Base-by-base conservation (phyloP, 2,888 invertebrate species). In the Escarpia spicata region DNA sequence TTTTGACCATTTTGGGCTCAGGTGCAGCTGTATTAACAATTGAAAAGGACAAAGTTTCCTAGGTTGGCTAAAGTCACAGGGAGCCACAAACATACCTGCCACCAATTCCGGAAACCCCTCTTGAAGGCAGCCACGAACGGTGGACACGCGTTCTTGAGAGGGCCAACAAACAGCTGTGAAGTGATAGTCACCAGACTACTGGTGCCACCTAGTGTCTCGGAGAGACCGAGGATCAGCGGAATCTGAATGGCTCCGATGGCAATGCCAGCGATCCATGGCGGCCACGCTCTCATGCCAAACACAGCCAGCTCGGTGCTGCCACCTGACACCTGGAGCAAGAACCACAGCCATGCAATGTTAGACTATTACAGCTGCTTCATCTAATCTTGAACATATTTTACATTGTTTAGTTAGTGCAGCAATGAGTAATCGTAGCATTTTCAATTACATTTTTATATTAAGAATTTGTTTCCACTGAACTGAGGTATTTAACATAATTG, bases 161-260 rank as follows among this genome's bases (percentile, higher is more conserved):
- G 93, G 12, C 94, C 93, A 2, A 95, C 92, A 43, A 95, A 93
- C n/a, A 94, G 43, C 91, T 94, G 94, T 19, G 95, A 94, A 12
- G 93, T 75, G 58, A 94, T 60, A 3, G 94, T 95, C 44, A 94
- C 93, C 92, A 94, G 93, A 92, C 94, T 93, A 91, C 89, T 90
- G 19, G 91, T 91, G 37, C 92, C 92, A 93, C 94, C 94, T 92
- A 95, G 93, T 52, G 94, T 94, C 92, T 94, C 92, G n/a, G 92
- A 92, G 26, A 95, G 91, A 6, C 92, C 58, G n/a, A 95, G 92
- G 10, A 95, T 93, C n/a, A 95, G 92, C 44, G 95, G 95, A 2
- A 95, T 91, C 92, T 95, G 95, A 12, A 95, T 92, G 15, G 92
- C 43, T 3, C 95, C 95, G 26, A 95, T 94, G 3, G 94, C 45